Evolutionary conservation across 1,140 invertebrate species (phyloP).

Genomic region (Popillia japonica): DNA sequence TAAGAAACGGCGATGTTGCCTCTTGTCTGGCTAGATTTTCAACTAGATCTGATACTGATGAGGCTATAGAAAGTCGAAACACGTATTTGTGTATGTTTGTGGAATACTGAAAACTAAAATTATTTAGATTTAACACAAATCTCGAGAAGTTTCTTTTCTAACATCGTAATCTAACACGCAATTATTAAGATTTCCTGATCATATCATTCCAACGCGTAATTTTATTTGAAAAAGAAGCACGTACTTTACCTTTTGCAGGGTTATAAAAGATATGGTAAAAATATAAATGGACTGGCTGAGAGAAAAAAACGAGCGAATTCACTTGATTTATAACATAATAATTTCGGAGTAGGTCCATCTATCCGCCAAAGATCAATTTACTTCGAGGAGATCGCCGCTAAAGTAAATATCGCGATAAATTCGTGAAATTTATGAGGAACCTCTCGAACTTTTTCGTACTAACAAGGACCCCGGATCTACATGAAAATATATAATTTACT

Average conservation of each 20-base stretch:
- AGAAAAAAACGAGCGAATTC: constrained; percentile 19
- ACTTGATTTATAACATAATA: constrained; percentile 24
- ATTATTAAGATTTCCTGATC: too few relatives aligned
- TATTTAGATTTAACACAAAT: too few relatives aligned
- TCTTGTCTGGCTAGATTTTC: too few relatives aligned
- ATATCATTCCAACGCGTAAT: too few relatives aligned
- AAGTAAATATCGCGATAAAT: constrained; percentile 28
- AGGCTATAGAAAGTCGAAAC: too few relatives aligned
- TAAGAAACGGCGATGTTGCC: too few relatives aligned
- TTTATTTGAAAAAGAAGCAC: too few relatives aligned
- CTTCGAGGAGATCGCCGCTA: not conserved
- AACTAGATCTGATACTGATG: too few relatives aligned
- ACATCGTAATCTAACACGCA: too few relatives aligned
- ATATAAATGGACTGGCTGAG: not conserved
- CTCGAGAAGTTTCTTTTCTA: too few relatives aligned
- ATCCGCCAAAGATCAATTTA: constrained; percentile 8
- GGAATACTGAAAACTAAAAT: too few relatives aligned
- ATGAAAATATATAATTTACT: constrained; percentile 33
- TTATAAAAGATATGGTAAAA: not conserved
- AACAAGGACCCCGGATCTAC: not conserved
- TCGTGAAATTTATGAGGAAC: constrained; percentile 13
- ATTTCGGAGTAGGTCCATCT: constrained; percentile 30
- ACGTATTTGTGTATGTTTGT: too few relatives aligned
- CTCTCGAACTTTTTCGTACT: constrained; percentile 16
- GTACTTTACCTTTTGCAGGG: not conserved